A percentile compares a stretch with the other conserved stretches of the same genome.
phyloP scores from a whole-genome alignment of 2,888 invertebrate genomes.

The Steinernema scapterisci region DNA sequence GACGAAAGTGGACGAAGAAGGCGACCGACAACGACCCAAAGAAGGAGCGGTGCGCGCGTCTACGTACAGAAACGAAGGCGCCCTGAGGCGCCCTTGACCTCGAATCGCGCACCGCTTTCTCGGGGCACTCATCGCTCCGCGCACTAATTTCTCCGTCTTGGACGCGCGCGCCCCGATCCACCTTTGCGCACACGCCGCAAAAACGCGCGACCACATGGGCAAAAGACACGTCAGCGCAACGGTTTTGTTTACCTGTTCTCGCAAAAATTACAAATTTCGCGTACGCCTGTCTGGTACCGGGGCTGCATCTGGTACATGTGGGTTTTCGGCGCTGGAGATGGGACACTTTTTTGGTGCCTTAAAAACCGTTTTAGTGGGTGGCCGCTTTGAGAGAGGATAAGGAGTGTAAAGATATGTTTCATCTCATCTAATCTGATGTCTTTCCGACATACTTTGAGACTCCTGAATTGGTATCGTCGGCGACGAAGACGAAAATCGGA shows the following conservation, averaged over 20 bases:
- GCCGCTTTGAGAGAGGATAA: background rate
- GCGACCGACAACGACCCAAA: background rate
- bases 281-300: background rate
- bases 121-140: slow-evolving; percentile 10
- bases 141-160: slow-evolving; percentile 14
- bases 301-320: background rate
- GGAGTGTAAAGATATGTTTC: background rate
- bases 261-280: slow-evolving; percentile 6
- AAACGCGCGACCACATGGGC: slow-evolving; percentile 29
- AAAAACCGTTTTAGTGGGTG: background rate
- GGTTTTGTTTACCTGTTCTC: slow-evolving; percentile 15
- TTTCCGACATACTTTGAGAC: background rate
- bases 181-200: slow-evolving; percentile 20
- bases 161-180: slow-evolving; percentile 17
- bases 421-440: slow-evolving; percentile 6
- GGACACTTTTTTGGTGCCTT: too few species aligned
- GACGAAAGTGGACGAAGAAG: too few species aligned
- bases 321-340: background rate
- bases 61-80: slow-evolving; percentile 25
- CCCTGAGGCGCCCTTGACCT: slow-evolving; percentile 31
- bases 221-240: slow-evolving; percentile 31
- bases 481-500: background rate
- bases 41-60: background rate
- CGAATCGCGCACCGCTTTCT: slow-evolving; percentile 20
- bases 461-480: background rate